Percentiles rank a stretch among this genome's conserved stretches.
These are phyloP conservation scores for Telenomus remus DNA, from an alignment of 1,140 invertebrate species.

Conservation along the genomic window DNA sequence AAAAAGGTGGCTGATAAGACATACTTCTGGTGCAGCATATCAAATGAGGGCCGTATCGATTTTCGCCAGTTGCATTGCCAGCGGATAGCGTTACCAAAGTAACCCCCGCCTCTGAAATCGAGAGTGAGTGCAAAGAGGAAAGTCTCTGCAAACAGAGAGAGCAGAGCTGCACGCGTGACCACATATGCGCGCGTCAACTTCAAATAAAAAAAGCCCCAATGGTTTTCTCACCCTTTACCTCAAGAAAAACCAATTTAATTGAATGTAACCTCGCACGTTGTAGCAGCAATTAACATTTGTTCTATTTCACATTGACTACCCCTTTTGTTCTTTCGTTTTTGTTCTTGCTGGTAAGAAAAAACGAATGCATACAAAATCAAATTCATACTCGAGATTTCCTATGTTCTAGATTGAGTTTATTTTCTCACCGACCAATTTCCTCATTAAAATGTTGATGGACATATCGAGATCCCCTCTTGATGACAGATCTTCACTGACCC, in stretches of 20 bases:
- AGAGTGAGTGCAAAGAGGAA: constrained; percentile 39
- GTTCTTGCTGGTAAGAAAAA: too few species aligned
- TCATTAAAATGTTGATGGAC: constrained; percentile 43
- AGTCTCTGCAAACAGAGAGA: not conserved
- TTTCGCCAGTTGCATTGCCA: constrained; percentile 69
- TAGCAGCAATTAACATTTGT: too few species aligned
- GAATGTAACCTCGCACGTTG: too few species aligned
- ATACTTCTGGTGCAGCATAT: constrained; percentile 64
- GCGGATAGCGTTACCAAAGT: constrained; percentile 72
- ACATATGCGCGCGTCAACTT: constrained; percentile 21
- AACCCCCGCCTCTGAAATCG: constrained; percentile 63
- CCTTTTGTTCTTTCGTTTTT: too few species aligned
- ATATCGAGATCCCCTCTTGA: constrained; percentile 21
- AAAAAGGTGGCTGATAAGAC: constrained; percentile 58
- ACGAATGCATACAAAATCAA: too few species aligned
- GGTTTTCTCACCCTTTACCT: too few species aligned
- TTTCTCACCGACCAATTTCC: constrained; percentile 37
- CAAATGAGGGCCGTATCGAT: constrained; percentile 71
- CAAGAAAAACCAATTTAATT: too few species aligned
- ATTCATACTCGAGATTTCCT: constrained; percentile 26
- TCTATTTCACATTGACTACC: too few species aligned
- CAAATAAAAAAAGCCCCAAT: not conserved
- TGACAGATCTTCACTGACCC: constrained; percentile 11
- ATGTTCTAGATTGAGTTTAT: constrained; percentile 27
- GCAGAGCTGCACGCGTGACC: constrained; percentile 16